Conservation (phyloP, 2,113 vertebrate species). For the Amblyopsis rosae region DNA sequence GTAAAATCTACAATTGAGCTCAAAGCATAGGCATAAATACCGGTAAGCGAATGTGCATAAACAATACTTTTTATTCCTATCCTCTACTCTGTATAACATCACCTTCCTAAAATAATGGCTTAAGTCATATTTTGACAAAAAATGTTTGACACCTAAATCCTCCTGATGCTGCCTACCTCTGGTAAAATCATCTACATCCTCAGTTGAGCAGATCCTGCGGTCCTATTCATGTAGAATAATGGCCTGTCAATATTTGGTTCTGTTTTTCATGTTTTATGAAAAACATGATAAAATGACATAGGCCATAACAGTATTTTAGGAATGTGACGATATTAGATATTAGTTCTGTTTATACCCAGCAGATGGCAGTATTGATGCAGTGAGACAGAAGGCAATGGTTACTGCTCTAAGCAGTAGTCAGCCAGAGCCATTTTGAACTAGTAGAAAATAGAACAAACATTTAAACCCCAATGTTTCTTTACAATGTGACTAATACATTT, state of each 20-base stretch:
- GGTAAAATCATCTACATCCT: no score
- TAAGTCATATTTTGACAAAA: no score
- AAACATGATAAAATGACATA: no score
- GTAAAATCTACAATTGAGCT: neutral
- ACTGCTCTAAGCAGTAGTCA: slow-evolving; percentile 9
- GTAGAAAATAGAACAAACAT: slow-evolving; percentile 15
- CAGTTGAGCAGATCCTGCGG: no score
- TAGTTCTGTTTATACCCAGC: slow-evolving; percentile 29
- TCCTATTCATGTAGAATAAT: no score
- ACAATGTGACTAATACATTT: no score
- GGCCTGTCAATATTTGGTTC: no score
- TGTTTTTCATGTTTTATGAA: no score
- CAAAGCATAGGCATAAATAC: neutral
- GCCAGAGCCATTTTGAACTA: slow-evolving; percentile 19
- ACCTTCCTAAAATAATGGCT: no score
- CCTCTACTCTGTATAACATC: neutral
- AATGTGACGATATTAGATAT: neutral
- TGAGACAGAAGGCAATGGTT: neutral
- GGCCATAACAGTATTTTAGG: no score
- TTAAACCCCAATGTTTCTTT: neutral
- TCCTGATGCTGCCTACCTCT: no score
- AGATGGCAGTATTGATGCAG: slow-evolving; percentile 43
- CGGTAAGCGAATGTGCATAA: neutral
- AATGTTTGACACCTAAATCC: no score
- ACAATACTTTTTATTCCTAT: neutral